Base-by-base conservation (phyloP, 2,113 vertebrate genomes). In the Oenanthe oenanthe region DNA sequence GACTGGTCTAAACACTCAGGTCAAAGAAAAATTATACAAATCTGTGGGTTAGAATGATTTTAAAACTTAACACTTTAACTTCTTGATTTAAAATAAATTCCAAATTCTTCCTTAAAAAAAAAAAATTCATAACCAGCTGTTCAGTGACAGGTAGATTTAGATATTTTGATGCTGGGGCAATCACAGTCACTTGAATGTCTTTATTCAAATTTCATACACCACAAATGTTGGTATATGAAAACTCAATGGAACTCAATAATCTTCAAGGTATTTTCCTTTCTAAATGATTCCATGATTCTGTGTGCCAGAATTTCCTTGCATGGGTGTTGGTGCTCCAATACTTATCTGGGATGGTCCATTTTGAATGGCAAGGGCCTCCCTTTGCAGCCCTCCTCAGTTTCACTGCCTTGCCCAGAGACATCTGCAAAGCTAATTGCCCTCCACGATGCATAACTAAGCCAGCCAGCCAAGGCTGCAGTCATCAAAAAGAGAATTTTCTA, bases 351-450 rank as follows among this genome's bases (percentile, higher is more conserved):
- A 13, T 43, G 51, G 21, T 47, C 66, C 17, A 5, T 34, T 68
- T 36, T 10, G 5, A 9, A 31, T 22, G 4, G 12, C 8, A 88
- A 58, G 5, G 14, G 29, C 22, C 20, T 79, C 32, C 6, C 42
- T 56, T 6, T 22, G 24, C 80, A 87, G 48, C 45, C 50, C 63
- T 58, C 29, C 76, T 38, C 32, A 36, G 22, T 42, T 73, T 24
- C 75, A 51, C 7, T 38, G 26, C 43, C 43, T 77, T 4, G 0
- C 67, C 82, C 2, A 2, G 58, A 50, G n/a, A 45, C 72, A 90
- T 58, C 76, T 91, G 91, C 63, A 89, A 43, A 95, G 56, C 43
- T 74, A 80, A 91, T 18, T 48, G 83, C 57, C 61, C 40, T 29
- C 56, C 48, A 9, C 0, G 10, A 48, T 6, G 56, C 32, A 88